phyloP scores from a whole-genome alignment of 2,888 invertebrate genomes.

The Ennomos fuscantarius region DNA sequence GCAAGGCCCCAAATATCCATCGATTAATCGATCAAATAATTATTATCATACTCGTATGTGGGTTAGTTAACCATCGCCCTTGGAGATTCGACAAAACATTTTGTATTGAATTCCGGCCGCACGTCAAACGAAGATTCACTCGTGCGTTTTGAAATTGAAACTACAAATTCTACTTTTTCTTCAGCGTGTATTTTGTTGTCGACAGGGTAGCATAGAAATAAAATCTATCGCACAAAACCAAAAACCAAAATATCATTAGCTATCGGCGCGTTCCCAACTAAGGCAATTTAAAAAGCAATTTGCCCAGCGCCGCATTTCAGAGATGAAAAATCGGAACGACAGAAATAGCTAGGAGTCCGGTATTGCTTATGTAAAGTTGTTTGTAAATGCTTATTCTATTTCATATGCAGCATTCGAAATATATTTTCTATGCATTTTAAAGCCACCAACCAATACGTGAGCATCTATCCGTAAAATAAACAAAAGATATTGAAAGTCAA shows the following conservation, averaged over 20 bases:
- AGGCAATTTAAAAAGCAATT: constrained; percentile 52
- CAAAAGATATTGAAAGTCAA: too few relatives aligned
- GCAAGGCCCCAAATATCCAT: too few relatives aligned
- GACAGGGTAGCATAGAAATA: background rate
- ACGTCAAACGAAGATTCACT: too few relatives aligned
- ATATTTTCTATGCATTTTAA: too few relatives aligned
- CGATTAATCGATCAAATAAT: too few relatives aligned
- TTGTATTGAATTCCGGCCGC: constrained; percentile 9
- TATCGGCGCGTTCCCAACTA: constrained; percentile 28
- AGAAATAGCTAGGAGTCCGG: constrained; percentile 23
- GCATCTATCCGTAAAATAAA: too few relatives aligned
- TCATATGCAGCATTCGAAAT: too few relatives aligned
- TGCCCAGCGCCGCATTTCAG: constrained; percentile 37
- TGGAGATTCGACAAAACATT: constrained; percentile 21
- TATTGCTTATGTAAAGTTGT: constrained; percentile 11
- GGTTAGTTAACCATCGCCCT: constrained; percentile 8
- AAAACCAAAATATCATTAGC: constrained; percentile 30
- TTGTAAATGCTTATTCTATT: too few relatives aligned
- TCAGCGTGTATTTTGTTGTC: too few relatives aligned
- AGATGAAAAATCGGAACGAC: constrained; percentile 35
- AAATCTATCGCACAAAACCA: constrained; percentile 1
- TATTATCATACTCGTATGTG: background rate
- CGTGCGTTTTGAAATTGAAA: too few relatives aligned
- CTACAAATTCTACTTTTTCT: too few relatives aligned
- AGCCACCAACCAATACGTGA: too few relatives aligned